Conservation (phyloP, 2,797 vertebrate genomes). For the Lepilemur septentrionalis region DNA sequence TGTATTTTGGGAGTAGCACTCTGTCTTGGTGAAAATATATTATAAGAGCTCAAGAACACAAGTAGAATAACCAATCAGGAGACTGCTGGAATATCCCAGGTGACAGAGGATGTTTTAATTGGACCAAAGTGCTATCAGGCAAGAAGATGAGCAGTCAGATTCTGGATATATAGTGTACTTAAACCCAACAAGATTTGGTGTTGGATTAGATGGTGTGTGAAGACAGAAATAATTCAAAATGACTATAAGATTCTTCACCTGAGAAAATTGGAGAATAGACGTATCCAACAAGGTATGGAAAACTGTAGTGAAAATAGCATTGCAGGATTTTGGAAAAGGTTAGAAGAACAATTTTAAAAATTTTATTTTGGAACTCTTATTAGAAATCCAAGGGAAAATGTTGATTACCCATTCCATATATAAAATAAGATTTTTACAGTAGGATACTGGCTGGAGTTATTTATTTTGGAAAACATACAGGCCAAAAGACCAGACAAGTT, state of each 20-base stretch:
- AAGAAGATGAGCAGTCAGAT: neutral
- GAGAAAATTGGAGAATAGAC: neutral
- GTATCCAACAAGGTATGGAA: neutral
- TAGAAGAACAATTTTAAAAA: neutral
- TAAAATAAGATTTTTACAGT: neutral
- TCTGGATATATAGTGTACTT: neutral
- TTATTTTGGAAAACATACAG: neutral
- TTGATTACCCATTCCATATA: neutral
- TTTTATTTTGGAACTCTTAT: neutral
- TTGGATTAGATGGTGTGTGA: neutral
- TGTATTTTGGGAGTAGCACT: neutral
- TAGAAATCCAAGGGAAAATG: neutral
- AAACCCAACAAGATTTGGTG: neutral
- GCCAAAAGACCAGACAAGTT: neutral
- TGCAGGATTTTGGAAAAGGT: neutral
- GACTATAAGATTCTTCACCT: neutral
- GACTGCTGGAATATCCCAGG: neutral
- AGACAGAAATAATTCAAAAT: neutral
- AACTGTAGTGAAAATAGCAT: neutral
- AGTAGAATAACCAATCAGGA: neutral
- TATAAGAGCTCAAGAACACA: neutral
- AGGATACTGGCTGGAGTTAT: no score
- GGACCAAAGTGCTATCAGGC: neutral
- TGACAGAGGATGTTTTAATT: neutral
- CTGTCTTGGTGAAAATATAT: neutral